A percentile compares a stretch with the other conserved stretches of the same genome.
phyloP scores from a whole-genome alignment of 2,797 vertebrate species.

The Oreonectes daqikongensis region DNA sequence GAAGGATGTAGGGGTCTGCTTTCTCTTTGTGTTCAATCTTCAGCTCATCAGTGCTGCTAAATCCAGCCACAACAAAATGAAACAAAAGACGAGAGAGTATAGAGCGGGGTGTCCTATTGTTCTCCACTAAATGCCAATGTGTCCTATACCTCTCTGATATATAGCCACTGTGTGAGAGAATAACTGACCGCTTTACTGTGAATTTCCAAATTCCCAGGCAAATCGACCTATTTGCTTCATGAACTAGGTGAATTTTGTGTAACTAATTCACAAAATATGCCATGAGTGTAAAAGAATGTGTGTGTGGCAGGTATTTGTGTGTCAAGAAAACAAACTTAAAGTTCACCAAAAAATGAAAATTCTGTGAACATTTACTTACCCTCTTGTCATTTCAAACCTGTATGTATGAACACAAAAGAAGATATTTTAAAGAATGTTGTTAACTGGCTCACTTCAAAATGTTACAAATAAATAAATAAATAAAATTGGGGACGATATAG shows the following conservation, averaged over 20 bases:
- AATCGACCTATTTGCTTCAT: background rate
- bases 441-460: too few relatives aligned
- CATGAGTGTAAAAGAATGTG: background rate
- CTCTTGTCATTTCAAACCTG: too few relatives aligned
- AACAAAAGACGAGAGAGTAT: slow-evolving; percentile 44
- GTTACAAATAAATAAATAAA: too few relatives aligned
- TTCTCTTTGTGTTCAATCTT: slow-evolving; percentile 73
- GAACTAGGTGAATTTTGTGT: background rate
- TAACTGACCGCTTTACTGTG: slow-evolving; percentile 6
- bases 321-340: too few relatives aligned
- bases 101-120: slow-evolving; percentile 50
- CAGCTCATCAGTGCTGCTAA: slow-evolving; percentile 74
- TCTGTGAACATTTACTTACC: too few relatives aligned
- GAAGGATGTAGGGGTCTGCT: slow-evolving; percentile 70
- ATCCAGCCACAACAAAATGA: slow-evolving; percentile 57
- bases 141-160: slow-evolving; percentile 40
- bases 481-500: too few relatives aligned
- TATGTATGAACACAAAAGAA: too few relatives aligned
- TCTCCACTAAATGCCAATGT: slow-evolving; percentile 40
- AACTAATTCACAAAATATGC: background rate
- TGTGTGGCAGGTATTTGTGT: too few relatives aligned
- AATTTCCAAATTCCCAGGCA: slow-evolving; percentile 9
- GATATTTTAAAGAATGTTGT: too few relatives aligned
- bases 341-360: too few relatives aligned
- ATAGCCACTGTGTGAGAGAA: slow-evolving; percentile 22